Conservation (phyloP, 1,140 invertebrate genomes). For the Babylonia areolata region DNA sequence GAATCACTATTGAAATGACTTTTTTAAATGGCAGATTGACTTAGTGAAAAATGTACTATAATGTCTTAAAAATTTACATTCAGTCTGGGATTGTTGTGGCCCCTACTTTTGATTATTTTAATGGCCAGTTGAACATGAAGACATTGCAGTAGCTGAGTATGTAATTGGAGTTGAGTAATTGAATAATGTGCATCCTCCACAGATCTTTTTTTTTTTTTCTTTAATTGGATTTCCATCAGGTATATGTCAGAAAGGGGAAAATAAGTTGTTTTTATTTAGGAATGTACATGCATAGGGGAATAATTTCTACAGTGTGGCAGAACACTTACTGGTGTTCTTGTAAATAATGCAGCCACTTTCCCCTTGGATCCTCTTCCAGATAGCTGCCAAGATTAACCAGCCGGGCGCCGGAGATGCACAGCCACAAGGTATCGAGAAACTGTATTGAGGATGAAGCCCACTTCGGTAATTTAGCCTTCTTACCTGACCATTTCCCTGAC, state of each 20-base stretch:
- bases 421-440: conserved; percentile 81
- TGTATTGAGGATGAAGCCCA: conserved; percentile 84
- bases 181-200: no score
- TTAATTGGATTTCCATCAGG: no score
- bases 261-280: background rate
- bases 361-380: conserved; percentile 78
- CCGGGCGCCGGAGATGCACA: conserved; percentile 79
- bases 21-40: no score
- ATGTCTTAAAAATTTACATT: no score
- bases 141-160: no score
- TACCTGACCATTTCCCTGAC: conserved; percentile 20
- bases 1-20: no score
- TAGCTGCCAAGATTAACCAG: conserved; percentile 89
- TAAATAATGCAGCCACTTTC: conserved; percentile 31
- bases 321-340: conserved; percentile 1
- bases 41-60: no score
- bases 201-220: no score
- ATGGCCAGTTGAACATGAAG: no score
- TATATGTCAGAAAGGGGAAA: background rate
- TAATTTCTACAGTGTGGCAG: conserved; percentile 8
- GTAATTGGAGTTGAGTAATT: no score
- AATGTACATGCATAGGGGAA: background rate
- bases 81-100: no score
- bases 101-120: no score
- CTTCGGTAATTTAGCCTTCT: conserved; percentile 71